Conservation (phyloP, 2,888 invertebrate genomes). For the Julus scandinavius region DNA sequence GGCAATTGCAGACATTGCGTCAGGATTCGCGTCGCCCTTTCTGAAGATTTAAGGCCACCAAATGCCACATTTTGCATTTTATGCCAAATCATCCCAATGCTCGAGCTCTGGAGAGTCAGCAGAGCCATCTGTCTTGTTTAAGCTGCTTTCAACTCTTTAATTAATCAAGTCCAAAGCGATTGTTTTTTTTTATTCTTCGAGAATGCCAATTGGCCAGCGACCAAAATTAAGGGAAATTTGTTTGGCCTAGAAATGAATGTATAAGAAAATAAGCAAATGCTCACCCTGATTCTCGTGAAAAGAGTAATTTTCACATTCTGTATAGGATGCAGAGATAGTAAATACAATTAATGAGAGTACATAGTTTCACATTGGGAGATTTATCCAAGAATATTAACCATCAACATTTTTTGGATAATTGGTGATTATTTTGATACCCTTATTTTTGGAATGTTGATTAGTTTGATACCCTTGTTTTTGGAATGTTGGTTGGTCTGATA, state of each 20-base stretch:
- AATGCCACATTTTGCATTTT: slow-evolving; percentile 43
- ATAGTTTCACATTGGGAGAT: no score
- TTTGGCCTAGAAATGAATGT: neutral
- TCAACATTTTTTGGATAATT: no score
- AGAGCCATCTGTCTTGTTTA: slow-evolving; percentile 3
- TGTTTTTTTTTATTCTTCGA: neutral
- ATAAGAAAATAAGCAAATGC: neutral
- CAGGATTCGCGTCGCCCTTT: neutral
- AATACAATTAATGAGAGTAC: no score
- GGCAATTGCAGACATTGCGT: slow-evolving; percentile 33
- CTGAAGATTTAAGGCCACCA: slow-evolving; percentile 22
- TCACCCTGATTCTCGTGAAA: neutral
- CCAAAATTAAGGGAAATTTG: neutral
- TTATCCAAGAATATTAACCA: no score
- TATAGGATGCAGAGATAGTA: no score
- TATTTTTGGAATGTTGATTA: no score
- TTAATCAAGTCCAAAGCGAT: slow-evolving; percentile 43
- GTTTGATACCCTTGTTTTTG: no score
- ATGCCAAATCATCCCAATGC: slow-evolving; percentile 25
- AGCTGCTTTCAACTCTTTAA: slow-evolving; percentile 46
- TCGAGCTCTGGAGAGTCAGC: neutral
- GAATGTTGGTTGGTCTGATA: no score
- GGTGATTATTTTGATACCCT: no score
- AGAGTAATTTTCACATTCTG: neutral
- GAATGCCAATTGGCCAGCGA: slow-evolving; percentile 7